Evolutionary conservation across 2,797 vertebrate genomes (phyloP), one percentile per base, ranked within the genome.

Genomic region (Heteromormyrus szaboi): DNA sequence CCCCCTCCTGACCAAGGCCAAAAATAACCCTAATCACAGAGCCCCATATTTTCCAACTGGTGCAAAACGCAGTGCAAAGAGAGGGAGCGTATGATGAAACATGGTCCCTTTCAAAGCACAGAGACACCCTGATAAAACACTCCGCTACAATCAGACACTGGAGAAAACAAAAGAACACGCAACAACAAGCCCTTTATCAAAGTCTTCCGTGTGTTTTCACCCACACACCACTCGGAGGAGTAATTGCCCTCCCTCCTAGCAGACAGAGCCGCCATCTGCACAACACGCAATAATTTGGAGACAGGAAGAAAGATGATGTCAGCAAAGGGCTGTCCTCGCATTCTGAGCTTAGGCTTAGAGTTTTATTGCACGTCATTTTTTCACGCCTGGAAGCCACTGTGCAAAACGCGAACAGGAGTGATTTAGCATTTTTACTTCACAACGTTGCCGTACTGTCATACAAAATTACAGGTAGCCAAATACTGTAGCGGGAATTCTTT

Each of bases 131-230:
- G 59, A 85, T 89, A 89, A 85, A 89, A 65, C 76, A 50, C 44
- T 68, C 91, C 48, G 0, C 2, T 19, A 2, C 87, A 95, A 90
- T 95, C 93, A 89, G 76, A 87, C 44, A 65, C 85, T 46, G 50
- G 89, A 76, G 89, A 88, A 91, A 89, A 91, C 84, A 89, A 87
- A 87, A 33, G 56, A 88, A 87, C 87, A 91, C 65, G 85, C 86
- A 88, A 90, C 88, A 81, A 90, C 88, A 91, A 91, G 85, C 86
- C 86, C 87, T 91, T 90, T 83, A 91, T 90, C 90, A 91, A 86
- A 72, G 83, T 89, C 88, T 33, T 76, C 50, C 62, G 29, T 25
- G 59, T 62, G 85, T 76, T 46, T 29, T 65, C 88, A 72, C 62
- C 84, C 56, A 48, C 88, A 85, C 88, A 37, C 41, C 48, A 53